These are phyloP conservation scores for Xestia ashworthii DNA, from an alignment of 2,888 invertebrate species.

Conservation along the genomic window DNA sequence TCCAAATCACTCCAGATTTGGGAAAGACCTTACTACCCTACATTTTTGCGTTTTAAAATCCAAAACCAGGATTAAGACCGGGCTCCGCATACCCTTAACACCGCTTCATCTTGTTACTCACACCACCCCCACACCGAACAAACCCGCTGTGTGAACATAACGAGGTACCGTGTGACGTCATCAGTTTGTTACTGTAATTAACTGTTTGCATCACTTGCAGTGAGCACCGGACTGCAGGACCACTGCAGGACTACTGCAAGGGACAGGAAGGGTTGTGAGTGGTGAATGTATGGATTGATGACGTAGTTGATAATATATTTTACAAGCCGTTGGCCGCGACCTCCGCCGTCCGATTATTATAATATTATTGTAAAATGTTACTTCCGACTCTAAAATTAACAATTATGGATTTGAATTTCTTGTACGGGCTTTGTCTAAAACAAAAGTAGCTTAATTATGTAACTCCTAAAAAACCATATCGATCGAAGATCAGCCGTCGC, in stretches of 20 bases:
- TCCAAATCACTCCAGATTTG: background rate
- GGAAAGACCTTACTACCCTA: background rate
- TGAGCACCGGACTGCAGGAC: constrained; percentile 33
- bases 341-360: too few relatives aligned
- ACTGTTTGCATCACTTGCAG: constrained; percentile 74
- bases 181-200: constrained; percentile 74
- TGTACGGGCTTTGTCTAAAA: too few relatives aligned
- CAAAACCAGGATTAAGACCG: too few relatives aligned
- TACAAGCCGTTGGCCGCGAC: too few relatives aligned
- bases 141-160: constrained; percentile 75
- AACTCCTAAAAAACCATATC: too few relatives aligned
- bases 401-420: too few relatives aligned
- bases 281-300: constrained; percentile 1
- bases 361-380: too few relatives aligned
- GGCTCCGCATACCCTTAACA: too few relatives aligned
- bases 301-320: background rate
- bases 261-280: constrained; percentile 47
- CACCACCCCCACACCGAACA: constrained; percentile 42
- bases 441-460: too few relatives aligned
- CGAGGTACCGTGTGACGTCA: constrained; percentile 76
- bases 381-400: too few relatives aligned
- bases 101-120: constrained; percentile 12
- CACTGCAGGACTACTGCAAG: constrained; percentile 24
- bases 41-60: too few relatives aligned
- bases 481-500: too few relatives aligned